Evolutionary conservation across 2,113 vertebrate genomes (phyloP).

Genomic region (Triplophysa tibetana): DNA sequence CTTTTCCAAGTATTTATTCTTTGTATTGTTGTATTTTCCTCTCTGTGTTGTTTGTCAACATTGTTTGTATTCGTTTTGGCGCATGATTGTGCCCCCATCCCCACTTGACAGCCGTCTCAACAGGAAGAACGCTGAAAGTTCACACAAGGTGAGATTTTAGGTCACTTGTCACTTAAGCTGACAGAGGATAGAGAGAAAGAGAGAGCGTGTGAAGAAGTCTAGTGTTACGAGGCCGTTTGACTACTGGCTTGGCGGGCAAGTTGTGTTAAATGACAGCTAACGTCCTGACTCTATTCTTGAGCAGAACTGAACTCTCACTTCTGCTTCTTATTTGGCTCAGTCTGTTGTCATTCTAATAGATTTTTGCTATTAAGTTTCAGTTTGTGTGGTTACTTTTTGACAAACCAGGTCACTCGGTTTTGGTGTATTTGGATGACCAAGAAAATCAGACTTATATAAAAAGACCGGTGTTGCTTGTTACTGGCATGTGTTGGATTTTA

Average conservation of each 20-base stretch:
- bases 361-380: neutral
- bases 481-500: no score
- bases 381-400: neutral
- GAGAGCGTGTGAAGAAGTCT: constrained; percentile 15
- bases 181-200: constrained; percentile 55
- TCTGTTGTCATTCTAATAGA: neutral
- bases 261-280: constrained; percentile 64
- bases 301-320: constrained; percentile 27
- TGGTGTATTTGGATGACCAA: neutral
- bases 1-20: constrained; percentile 39
- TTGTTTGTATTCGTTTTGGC: constrained; percentile 44
- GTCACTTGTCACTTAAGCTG: constrained; percentile 68
- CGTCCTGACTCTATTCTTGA: constrained; percentile 1
- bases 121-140: constrained; percentile 56
- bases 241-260: constrained; percentile 54
- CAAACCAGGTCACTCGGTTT: neutral
- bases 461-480: no score
- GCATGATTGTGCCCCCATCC: constrained; percentile 17
- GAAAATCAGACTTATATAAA: no score
- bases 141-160: constrained; percentile 67
- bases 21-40: neutral
- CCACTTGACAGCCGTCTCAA: constrained; percentile 62
- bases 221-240: constrained; percentile 54
- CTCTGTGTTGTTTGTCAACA: constrained; percentile 26
- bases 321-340: constrained; percentile 20